These are phyloP conservation scores for Dromas ardeola DNA, from an alignment of 2,113 vertebrate species.

Conservation along the genomic window DNA sequence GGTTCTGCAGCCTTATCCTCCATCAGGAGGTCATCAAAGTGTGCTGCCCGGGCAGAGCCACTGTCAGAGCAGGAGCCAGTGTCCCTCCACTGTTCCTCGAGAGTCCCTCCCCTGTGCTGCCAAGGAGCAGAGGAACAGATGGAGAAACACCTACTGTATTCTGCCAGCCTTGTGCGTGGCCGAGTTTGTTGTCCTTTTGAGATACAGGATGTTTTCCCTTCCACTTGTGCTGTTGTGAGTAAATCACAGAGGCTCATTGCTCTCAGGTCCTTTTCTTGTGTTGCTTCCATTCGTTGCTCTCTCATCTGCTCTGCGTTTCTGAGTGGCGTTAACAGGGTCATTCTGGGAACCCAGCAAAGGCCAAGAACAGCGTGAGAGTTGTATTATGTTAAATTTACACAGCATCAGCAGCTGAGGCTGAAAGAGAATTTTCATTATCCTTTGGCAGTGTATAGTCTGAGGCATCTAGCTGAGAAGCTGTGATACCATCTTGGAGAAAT, in stretches of 20 bases:
- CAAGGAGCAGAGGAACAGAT: background rate
- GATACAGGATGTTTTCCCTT: background rate
- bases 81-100: background rate
- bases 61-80: background rate
- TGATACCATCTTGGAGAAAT: background rate
- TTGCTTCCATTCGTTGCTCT: background rate
- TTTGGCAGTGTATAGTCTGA: background rate
- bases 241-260: background rate
- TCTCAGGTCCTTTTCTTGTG: background rate
- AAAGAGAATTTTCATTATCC: constrained; percentile 10
- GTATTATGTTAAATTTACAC: background rate
- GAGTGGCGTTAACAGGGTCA: rapidly evolving
- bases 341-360: background rate
- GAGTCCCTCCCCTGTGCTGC: background rate
- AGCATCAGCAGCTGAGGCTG: background rate
- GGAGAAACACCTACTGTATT: background rate
- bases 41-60: background rate
- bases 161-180: background rate
- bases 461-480: background rate
- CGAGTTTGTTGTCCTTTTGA: background rate
- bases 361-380: background rate
- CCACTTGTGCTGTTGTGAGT: rapidly evolving
- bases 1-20: background rate
- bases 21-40: background rate
- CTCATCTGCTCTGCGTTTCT: background rate